Evolutionary conservation across 2,888 invertebrate genomes (phyloP).

Genomic region (Lydus trimaculatus): DNA sequence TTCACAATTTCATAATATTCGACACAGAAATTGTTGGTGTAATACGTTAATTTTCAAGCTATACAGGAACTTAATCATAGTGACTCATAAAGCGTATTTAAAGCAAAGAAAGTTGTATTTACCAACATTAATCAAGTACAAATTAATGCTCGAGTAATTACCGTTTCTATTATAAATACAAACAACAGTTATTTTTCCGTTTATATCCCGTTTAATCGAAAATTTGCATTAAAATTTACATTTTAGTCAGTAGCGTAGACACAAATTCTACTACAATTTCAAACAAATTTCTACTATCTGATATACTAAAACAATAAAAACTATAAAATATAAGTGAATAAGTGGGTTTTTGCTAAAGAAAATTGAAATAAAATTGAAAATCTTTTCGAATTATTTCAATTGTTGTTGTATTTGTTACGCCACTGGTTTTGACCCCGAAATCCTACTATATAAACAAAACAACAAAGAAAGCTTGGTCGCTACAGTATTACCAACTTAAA

Average conservation of each 20-base stretch:
- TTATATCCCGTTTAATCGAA: background rate
- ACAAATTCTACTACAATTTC: background rate
- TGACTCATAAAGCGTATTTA: too few relatives aligned
- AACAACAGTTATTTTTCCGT: background rate
- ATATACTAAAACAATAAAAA: background rate
- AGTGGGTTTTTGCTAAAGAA: background rate
- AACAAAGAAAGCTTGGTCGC: conserved; percentile 16
- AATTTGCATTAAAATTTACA: background rate
- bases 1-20: too few relatives aligned
- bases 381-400: background rate
- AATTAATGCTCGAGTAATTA: background rate
- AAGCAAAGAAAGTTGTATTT: too few relatives aligned
- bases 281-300: background rate
- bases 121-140: background rate
- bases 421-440: conserved; percentile 21
- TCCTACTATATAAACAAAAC: conserved; percentile 19
- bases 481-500: conserved; percentile 20
- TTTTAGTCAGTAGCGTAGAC: background rate
- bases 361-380: background rate
- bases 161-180: background rate
- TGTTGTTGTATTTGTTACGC: conserved; percentile 4
- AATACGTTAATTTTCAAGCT: too few relatives aligned
- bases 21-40: too few relatives aligned
- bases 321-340: background rate
- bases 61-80: too few relatives aligned